Percentiles rank a stretch among this genome's conserved stretches.
Evolutionary conservation across 1,140 invertebrate species (phyloP).

Genomic region (Bombus picipes): DNA sequence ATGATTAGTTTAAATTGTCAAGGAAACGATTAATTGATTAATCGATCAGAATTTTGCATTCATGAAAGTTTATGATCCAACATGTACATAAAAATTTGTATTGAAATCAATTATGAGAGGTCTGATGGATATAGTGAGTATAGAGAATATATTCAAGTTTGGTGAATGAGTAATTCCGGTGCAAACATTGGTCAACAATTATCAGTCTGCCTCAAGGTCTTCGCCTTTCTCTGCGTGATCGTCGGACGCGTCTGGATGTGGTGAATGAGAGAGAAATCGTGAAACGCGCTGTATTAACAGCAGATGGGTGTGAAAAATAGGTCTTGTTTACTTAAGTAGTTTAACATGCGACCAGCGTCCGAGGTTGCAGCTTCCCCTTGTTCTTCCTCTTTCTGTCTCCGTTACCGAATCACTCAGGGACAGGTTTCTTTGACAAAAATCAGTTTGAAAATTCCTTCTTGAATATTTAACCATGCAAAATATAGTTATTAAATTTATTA

Average conservation of each 20-base stretch:
- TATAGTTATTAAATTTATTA: background rate
- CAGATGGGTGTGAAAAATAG: constrained; percentile 22
- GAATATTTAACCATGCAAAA: too few species aligned
- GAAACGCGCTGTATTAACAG: background rate
- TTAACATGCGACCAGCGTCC: background rate
- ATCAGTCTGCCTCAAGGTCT: constrained; percentile 25
- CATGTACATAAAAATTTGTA: too few species aligned
- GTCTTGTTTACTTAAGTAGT: background rate
- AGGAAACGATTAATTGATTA: too few species aligned
- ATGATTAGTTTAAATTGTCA: too few species aligned
- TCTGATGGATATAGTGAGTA: background rate
- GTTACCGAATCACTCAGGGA: background rate
- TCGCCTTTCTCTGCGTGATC: constrained; percentile 29
- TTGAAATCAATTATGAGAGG: too few species aligned
- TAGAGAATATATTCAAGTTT: background rate
- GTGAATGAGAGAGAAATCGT: constrained; percentile 29
- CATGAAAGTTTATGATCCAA: too few species aligned
- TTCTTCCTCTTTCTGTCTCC: background rate
- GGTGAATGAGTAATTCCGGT: constrained; percentile 10
- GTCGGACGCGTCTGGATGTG: background rate
- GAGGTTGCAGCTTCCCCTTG: background rate
- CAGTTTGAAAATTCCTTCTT: background rate
- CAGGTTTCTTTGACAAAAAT: background rate
- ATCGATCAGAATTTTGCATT: too few species aligned
- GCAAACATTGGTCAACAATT: constrained; percentile 13